These are phyloP conservation scores for Acromyrmex echinatior DNA, from an alignment of 1,140 invertebrate genomes.

Conservation along the genomic window DNA sequence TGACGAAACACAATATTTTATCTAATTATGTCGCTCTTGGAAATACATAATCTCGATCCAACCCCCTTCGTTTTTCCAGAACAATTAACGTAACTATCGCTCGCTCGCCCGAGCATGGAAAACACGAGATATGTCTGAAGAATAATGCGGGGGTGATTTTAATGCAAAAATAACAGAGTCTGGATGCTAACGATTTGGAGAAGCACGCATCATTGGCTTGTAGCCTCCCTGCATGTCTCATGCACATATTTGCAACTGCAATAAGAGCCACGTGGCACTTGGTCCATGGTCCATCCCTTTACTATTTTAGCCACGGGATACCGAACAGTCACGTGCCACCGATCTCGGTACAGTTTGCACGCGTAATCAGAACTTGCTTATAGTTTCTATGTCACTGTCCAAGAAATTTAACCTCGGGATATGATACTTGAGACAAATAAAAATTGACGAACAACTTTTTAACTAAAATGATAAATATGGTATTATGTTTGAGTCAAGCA, in stretches of 20 bases:
- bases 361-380: conserved; percentile 37
- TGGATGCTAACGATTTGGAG: conserved; percentile 81
- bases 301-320: conserved; percentile 74
- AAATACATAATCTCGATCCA: conserved; percentile 25
- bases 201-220: conserved; percentile 81
- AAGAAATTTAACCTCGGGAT: background rate
- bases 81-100: conserved; percentile 77
- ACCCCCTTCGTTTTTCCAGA: conserved; percentile 54
- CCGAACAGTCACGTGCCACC: conserved; percentile 67
- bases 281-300: conserved; percentile 67
- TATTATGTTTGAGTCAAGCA: background rate
- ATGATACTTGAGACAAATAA: background rate
- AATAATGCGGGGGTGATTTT: conserved; percentile 78
- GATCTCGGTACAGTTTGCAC: conserved; percentile 52
- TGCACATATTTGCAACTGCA: conserved; percentile 73
- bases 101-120: conserved; percentile 55
- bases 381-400: background rate
- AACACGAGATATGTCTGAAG: conserved; percentile 25
- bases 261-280: conserved; percentile 71
- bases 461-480: background rate
- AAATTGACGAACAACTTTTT: background rate
- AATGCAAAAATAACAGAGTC: conserved; percentile 84
- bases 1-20: background rate
- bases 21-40: background rate
- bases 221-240: conserved; percentile 73